Base-by-base conservation (phyloP, 2,888 invertebrate genomes). In the Camptogramma bilineatum region DNA sequence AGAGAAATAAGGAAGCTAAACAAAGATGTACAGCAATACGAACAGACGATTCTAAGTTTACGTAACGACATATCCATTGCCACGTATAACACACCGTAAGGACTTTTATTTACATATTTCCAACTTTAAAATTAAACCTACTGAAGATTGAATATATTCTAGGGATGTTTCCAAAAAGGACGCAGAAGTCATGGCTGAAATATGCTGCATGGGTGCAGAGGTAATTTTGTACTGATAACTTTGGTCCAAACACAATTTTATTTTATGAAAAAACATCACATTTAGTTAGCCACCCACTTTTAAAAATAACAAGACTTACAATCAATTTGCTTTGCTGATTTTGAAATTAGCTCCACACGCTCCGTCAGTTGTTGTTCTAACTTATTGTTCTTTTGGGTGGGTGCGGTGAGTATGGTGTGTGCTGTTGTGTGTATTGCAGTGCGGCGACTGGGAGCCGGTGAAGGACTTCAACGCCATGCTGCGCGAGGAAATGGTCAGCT, bases 1-100 rank as follows among this genome's bases (percentile, higher is more conserved):
- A 91, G 91, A 64, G 90, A 91, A 71, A 87, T 91, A 64, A 78
- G 83, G 64, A 80, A 84, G 63, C 71, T 91, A 44, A 85, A 79
- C 60, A 88, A 85, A 56, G 88, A 89, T 3, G 69, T 80, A 0
- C 85, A 88, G 50, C 79, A 86, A 28, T 83, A 84, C 60, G 89
- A 91, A 52, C 84, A 87, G 60, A 82, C 82, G 0, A 81, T 89
- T 21, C 65, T 78, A 53, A 80, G 79, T 52, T 64, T 91, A 13
- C 79, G 83, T 48, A 83, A 77, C 7, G 87, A 90, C 62, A 64
- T 84, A 65, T 79, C 87, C 0, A 55, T 68, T 31, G 69, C 60
- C 64, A 80, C 77, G 31, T 81, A 75, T 62, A 76, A 77, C n/a
- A 67, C 73, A 1, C 73, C 80, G 89, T 88, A 70, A 61, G 60